phyloP scores from a whole-genome alignment of 2,113 vertebrate species.

The Zapus hudsonius region DNA sequence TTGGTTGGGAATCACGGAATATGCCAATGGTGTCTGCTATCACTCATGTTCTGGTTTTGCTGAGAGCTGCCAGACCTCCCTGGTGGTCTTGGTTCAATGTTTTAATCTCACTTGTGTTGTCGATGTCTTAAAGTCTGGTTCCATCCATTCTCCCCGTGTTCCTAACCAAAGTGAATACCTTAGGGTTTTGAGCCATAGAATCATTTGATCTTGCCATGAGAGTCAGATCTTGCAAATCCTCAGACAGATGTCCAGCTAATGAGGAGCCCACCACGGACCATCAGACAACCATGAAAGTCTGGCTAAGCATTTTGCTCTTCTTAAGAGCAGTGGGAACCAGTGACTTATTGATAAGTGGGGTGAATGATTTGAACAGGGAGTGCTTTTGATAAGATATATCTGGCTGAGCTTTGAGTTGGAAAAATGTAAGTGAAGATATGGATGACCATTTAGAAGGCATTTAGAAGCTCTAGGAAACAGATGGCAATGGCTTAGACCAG shows the following conservation, averaged over 20 bases:
- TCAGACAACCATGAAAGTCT: not conserved
- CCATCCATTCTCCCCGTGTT: not conserved
- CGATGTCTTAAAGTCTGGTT: not conserved
- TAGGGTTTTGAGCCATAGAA: not conserved
- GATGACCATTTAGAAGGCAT: not conserved
- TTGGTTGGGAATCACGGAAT: not conserved
- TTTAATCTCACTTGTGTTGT: not conserved
- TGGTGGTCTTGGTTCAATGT: not conserved
- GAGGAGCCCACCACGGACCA: not conserved
- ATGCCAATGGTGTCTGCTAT: not conserved
- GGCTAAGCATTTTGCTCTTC: not conserved
- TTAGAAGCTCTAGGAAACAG: not conserved
- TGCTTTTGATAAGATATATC: not conserved
- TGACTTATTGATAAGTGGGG: not conserved
- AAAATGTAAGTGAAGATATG: not conserved
- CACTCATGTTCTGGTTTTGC: not conserved
- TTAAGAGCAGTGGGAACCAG: not conserved
- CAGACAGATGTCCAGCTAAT: not conserved
- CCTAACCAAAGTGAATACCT: not conserved
- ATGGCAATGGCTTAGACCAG: not conserved
- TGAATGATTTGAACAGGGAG: constrained; percentile 7
- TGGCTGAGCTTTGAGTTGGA: not conserved
- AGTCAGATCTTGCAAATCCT: not conserved
- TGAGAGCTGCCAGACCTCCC: not conserved
- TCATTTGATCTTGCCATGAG: not conserved